phyloP scores from a whole-genome alignment of 2,797 vertebrate species.

The Pachyuromys duprasi region DNA sequence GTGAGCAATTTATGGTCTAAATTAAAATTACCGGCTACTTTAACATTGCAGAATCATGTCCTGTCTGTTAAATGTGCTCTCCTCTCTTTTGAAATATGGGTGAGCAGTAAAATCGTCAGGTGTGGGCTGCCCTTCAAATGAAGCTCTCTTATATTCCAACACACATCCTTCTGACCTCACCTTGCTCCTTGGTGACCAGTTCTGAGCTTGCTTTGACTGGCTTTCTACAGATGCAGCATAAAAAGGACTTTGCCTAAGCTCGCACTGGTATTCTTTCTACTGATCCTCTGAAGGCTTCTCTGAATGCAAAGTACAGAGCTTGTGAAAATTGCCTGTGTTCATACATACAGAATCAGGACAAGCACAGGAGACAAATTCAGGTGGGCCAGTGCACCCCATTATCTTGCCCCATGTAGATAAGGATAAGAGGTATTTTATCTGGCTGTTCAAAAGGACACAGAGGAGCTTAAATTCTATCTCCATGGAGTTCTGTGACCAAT shows the following conservation, averaged over 20 bases:
- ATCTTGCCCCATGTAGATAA: neutral
- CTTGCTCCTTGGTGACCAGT: neutral
- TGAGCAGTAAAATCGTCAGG: neutral
- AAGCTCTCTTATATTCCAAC: neutral
- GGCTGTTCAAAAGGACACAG: neutral
- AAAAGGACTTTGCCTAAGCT: neutral
- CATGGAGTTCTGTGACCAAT: neutral
- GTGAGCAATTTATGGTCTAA: constrained; percentile 2
- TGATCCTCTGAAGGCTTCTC: neutral
- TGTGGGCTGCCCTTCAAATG: neutral
- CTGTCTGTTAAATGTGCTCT: neutral
- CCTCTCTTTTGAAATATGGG: neutral
- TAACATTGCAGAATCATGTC: neutral
- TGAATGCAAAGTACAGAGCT: neutral
- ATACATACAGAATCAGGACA: neutral
- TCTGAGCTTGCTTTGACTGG: neutral
- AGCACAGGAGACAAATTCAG: neutral
- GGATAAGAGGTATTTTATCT: neutral
- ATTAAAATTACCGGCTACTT: constrained; percentile 1
- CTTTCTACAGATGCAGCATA: neutral
- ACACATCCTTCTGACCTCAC: neutral
- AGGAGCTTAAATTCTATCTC: neutral
- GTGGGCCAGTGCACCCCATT: neutral
- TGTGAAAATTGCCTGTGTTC: neutral
- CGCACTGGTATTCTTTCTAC: neutral